Evolutionary conservation across 2,888 invertebrate species (phyloP), one percentile per base, ranked within the genome.

Genomic region (Ichneumoninae sp.): DNA sequence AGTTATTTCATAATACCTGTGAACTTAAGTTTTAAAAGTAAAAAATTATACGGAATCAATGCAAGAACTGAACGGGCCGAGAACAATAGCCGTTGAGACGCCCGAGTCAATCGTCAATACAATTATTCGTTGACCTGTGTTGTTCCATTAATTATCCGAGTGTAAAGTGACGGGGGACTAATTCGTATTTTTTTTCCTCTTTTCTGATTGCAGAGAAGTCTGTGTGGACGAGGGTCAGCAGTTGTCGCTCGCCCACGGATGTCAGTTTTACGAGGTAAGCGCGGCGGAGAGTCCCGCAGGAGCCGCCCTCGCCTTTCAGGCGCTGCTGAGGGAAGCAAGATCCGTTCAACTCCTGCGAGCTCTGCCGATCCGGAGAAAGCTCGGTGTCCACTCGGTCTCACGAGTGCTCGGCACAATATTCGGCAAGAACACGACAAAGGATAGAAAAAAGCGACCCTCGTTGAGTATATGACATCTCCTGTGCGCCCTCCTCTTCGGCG

Each of bases 261-360:
- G 97, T 90, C 97, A 97, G 93, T 97, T 97, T 94, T 97, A 97
- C 94, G 97, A 97, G 94, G 97, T 97, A 81, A 97, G 97, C 80
- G 97, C 97, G 13, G 97, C 97, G 47, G 97, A 97, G 93, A 97
- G 97, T 89, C 96, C 96, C 89, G 97, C 97, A 0, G 97, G 97
- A 82, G 97, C 97, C 0, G 97, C 97, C 52, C 94, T 97, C 80
- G 97, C 97, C 70, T 97, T 97, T 94, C 97, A 97, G 92, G 96
- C 96, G 22, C 94, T 97, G 80, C 94, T 97, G 68, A 94, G 97
- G 66, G 97, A 97, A 93, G 97, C 97, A n/a, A 94, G 96, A 75
- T 96, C 97, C n/a, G 95, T 97, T 0, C 97, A 97, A 86, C 93
- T 97, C 52, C 92, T 97, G 66, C 95, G 95, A 86, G 95, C 95